Conservation (phyloP, 2,113 vertebrate genomes). For the Odobenus rosmarus region DNA sequence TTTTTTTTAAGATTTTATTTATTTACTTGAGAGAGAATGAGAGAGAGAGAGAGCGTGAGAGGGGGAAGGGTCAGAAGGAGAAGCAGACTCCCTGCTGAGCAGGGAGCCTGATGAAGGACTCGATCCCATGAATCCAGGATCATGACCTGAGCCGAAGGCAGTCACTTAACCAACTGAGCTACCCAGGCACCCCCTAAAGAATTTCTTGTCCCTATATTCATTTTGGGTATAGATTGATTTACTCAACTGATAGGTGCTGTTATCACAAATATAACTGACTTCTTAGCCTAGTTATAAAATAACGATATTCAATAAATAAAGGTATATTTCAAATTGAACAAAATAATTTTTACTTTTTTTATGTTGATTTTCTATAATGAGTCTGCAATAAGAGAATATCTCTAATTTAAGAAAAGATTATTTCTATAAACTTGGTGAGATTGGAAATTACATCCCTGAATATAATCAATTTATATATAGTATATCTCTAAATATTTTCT, state of each 20-base stretch:
- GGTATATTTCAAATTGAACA: not conserved
- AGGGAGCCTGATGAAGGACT: too few relatives aligned
- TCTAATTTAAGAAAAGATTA: not conserved
- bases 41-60: too few relatives aligned
- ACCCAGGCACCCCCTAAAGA: not conserved
- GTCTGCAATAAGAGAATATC: not conserved
- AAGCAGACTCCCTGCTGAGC: too few relatives aligned
- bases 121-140: too few relatives aligned
- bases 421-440: not conserved
- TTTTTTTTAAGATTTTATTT: too few relatives aligned
- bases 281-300: not conserved
- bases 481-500: not conserved
- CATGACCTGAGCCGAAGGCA: too few relatives aligned
- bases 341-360: not conserved
- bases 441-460: not conserved
- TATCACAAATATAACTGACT: not conserved
- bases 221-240: not conserved
- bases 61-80: too few relatives aligned
- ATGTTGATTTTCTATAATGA: not conserved
- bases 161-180: too few relatives aligned
- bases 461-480: not conserved
- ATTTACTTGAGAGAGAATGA: too few relatives aligned
- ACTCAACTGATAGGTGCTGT: not conserved
- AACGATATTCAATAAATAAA: not conserved
- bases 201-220: not conserved